A percentile compares a stretch with the other conserved stretches of the same genome.
phyloP scores from a whole-genome alignment of 2,888 invertebrate genomes.

The Melanotus villosus region DNA sequence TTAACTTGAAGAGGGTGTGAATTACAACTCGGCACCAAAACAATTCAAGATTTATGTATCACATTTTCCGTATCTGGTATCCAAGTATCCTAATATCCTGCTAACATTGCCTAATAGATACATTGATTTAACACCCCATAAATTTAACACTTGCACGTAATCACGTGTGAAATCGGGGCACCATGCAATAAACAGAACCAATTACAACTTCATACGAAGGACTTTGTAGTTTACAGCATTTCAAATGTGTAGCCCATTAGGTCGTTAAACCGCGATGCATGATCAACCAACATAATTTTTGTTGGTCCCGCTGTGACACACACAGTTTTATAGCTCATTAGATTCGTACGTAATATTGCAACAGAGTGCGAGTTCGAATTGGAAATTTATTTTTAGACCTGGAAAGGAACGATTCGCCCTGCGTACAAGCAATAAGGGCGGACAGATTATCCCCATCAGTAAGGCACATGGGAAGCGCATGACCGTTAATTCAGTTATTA shows the following conservation, averaged over 20 bases:
- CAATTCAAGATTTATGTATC: constrained; percentile 29
- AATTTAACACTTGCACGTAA: constrained; percentile 33
- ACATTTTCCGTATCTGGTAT: constrained; percentile 9
- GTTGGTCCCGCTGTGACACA: constrained; percentile 8
- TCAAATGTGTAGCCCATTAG: constrained; percentile 11
- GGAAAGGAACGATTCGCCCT: no score
- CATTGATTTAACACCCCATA: constrained; percentile 36
- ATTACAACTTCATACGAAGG: constrained; percentile 18
- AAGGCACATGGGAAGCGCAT: constrained; percentile 17
- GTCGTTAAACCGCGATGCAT: constrained; percentile 5
- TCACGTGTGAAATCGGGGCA: constrained; percentile 31
- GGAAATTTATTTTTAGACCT: not conserved
- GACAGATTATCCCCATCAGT: constrained; percentile 4
- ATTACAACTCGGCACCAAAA: constrained; percentile 26
- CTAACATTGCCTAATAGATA: constrained; percentile 30
- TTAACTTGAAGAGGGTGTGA: constrained; percentile 36
- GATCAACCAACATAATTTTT: constrained; percentile 23
- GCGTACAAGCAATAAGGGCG: not conserved
- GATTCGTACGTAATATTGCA: not conserved
- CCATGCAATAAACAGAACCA: constrained; percentile 29
- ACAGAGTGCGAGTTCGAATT: not conserved
- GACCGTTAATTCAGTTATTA: constrained; percentile 41
- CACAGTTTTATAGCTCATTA: constrained; percentile 24
- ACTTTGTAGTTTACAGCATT: constrained; percentile 15
- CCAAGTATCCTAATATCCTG: constrained; percentile 24